These are phyloP conservation scores for Patagioenas fasciata DNA, from an alignment of 2,113 vertebrate genomes.

Conservation along the genomic window DNA sequence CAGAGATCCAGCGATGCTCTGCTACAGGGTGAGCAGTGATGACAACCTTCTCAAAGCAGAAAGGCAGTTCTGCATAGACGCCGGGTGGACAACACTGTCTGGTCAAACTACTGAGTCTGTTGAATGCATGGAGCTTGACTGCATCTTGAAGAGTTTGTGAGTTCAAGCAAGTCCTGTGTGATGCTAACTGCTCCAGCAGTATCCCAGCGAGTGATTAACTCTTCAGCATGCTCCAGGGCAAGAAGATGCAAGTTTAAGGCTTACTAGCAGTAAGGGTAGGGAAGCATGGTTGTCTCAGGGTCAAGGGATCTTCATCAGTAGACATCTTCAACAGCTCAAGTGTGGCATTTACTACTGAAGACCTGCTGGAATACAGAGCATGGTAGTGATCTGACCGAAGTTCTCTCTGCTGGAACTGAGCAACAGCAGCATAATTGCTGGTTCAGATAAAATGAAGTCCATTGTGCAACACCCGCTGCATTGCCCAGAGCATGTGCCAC, in stretches of 20 bases:
- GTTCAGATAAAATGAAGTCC: constrained; percentile 41
- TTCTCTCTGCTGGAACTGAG: not conserved
- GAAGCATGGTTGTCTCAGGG: not conserved
- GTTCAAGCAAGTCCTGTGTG: not conserved
- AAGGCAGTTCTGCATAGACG: not conserved
- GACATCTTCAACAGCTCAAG: not conserved
- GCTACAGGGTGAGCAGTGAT: not conserved
- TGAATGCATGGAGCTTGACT: not conserved
- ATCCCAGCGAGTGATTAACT: not conserved
- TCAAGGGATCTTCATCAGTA: not conserved
- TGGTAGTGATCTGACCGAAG: not conserved
- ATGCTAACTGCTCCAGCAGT: not conserved
- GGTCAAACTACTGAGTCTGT: not conserved
- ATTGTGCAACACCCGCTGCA: constrained; percentile 31
- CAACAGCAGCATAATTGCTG: constrained; percentile 26
- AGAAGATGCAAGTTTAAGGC: not conserved
- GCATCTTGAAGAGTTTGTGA: not conserved
- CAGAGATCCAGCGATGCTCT: not conserved
- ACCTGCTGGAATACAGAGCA: not conserved
- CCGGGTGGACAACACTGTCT: fast-evolving
- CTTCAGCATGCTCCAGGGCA: not conserved
- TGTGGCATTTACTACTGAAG: not conserved
- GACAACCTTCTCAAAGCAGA: not conserved
- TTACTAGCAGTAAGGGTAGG: not conserved
- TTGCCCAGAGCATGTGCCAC: not conserved